Evolutionary conservation across 2,888 invertebrate species (phyloP).

Genomic region (Dorcus parallelipipedus): DNA sequence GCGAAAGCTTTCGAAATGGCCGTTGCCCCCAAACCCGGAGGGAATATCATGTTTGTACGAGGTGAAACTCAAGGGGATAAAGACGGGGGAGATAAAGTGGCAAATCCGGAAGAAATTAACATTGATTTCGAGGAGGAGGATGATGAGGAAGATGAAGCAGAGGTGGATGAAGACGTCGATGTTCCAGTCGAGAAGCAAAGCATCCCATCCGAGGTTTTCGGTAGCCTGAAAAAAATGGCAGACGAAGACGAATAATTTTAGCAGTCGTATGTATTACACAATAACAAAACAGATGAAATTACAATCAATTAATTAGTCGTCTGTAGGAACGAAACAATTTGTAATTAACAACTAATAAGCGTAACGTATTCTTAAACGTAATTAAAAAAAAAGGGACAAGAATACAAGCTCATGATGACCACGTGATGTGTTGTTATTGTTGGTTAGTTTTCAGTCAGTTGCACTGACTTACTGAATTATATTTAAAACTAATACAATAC

Average conservation of each 20-base stretch:
- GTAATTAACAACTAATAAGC: slow-evolving; percentile 1
- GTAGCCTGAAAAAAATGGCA: slow-evolving; percentile 61
- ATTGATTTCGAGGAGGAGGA: slow-evolving; percentile 70
- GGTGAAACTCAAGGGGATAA: slow-evolving; percentile 76
- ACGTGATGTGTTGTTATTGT: no score
- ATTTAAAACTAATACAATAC: not conserved
- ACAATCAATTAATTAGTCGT: no score
- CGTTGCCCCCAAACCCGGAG: slow-evolving; percentile 46
- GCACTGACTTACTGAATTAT: not conserved
- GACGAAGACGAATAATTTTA: slow-evolving; percentile 36
- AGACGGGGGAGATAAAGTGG: slow-evolving; percentile 62
- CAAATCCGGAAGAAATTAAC: slow-evolving; percentile 86
- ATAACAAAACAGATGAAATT: no score
- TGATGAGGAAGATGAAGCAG: slow-evolving; percentile 56
- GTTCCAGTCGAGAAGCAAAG: slow-evolving; percentile 79
- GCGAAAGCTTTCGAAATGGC: slow-evolving; percentile 75
- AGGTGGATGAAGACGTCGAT: slow-evolving; percentile 56
- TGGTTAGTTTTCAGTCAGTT: no score
- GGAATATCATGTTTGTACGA: slow-evolving; percentile 80
- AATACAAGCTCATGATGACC: not conserved
- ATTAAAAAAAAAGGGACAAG: not conserved
- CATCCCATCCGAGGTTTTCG: slow-evolving; percentile 90
- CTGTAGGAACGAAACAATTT: no score
- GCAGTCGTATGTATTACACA: no score
- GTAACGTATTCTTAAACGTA: not conserved